Base-by-base conservation (phyloP, 2,888 invertebrate species). In the Drosophila barbarae region DNA sequence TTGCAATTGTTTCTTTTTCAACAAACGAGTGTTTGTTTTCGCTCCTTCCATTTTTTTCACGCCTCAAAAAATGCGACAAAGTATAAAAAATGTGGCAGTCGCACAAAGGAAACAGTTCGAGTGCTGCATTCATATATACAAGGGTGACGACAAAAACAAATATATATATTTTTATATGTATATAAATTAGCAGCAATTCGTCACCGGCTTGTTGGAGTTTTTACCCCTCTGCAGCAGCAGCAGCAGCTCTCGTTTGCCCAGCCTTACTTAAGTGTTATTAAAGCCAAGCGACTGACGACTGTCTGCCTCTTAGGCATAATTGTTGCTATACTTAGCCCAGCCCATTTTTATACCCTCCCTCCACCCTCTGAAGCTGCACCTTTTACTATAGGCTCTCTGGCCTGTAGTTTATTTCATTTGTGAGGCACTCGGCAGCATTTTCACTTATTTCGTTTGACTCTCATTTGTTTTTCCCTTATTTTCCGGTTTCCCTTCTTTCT, bases 401-500 rank as follows among this genome's bases (percentile, higher is more conserved):
- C 55, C 67, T 84, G 72, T 79, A 80, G 81, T 78, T 78, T 85
- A 80, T 83, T 80, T 80, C 74, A 73, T 83, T 80, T 85, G 79
- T 76, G 67, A 82, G 79, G 44, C 71, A 70, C 74, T 76, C 76
- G 67, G 47, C 78, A 66, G 78, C 71, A 67, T 81, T 81, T 83
- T 76, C 80, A 76, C 84, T 82, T 79, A 74, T 79, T 58, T 46
- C 38, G 26, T 73, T 73, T 76, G 69, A 55, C 51, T 64, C 71
- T 53, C 67, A 74, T 71, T 82, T 69, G 65, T 69, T 72, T 79
- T 70, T 69, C 71, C 71, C 73, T 69, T 70, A 42, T 49, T 63
- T 67, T 44, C 28, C 7, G 47, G 10, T 13, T 34, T 39, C 13
- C 47, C 12, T 28, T 39, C 13, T 41, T 35, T 36, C 18, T 34